Percentiles rank a stretch among this genome's conserved stretches.
These are phyloP conservation scores for Cheilosia variabilis DNA, from an alignment of 2,888 invertebrate genomes.

Conservation along the genomic window DNA sequence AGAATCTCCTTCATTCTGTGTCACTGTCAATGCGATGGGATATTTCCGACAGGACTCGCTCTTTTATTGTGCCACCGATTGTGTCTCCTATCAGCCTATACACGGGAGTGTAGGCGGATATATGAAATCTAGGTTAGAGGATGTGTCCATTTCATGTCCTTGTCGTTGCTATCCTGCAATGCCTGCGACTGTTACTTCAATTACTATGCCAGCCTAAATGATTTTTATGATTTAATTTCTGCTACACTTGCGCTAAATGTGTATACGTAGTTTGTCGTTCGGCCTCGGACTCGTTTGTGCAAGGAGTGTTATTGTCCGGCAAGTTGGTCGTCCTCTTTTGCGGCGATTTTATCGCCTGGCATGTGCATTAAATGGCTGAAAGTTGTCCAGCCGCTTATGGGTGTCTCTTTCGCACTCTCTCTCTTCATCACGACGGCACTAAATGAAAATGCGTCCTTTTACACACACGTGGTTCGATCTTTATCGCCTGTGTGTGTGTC, in stretches of 20 bases:
- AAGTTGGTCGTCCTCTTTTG: conserved; percentile 31
- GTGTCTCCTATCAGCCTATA: conserved; percentile 16
- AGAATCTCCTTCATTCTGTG: conserved; percentile 54
- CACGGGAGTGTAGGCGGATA: conserved; percentile 19
- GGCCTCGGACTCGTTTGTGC: conserved; percentile 10
- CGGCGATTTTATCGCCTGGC: conserved; percentile 64
- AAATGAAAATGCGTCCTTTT: conserved; percentile 7
- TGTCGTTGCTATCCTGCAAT: background rate
- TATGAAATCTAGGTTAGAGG: conserved; percentile 4
- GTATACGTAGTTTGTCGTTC: background rate
- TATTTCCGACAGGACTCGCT: conserved; percentile 57
- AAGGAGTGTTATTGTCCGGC: conserved; percentile 44
- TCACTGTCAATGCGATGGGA: conserved; percentile 60
- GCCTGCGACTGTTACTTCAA: conserved; percentile 40
- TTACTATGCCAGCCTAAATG: conserved; percentile 48
- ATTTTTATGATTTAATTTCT: conserved; percentile 70
- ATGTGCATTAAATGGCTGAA: conserved; percentile 68
- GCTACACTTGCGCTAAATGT: conserved; percentile 50
- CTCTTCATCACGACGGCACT: conserved; percentile 14
- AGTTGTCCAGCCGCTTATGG: conserved; percentile 42
- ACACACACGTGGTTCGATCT: conserved; percentile 54
- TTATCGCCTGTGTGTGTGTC: conserved; percentile 33
- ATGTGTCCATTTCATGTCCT: background rate
- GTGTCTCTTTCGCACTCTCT: conserved; percentile 8
- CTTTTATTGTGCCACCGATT: conserved; percentile 16